Evolutionary conservation across 2,888 invertebrate genomes (phyloP).

Genomic region (Cecidostiba fungosa): DNA sequence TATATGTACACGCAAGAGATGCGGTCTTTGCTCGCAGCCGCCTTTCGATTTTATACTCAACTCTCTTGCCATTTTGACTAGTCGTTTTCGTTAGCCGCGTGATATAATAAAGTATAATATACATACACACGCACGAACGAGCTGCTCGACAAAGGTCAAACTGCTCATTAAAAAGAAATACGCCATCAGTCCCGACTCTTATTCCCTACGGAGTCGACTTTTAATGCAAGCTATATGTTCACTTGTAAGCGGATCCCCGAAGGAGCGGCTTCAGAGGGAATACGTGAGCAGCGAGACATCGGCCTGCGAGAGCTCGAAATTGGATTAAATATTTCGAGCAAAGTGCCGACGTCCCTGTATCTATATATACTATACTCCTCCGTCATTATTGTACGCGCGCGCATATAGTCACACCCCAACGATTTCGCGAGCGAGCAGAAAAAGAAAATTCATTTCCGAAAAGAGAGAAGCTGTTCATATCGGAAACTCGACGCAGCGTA

Average conservation of each 20-base stretch:
- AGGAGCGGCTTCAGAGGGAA: constrained; percentile 49
- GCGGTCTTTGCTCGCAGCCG: too few species aligned
- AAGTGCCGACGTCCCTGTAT: not conserved
- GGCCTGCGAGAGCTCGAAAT: constrained; percentile 22
- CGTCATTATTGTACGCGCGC: constrained; percentile 9
- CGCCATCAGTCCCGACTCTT: not conserved
- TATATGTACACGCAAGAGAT: too few species aligned
- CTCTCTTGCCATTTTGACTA: not conserved
- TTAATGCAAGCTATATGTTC: constrained; percentile 5
- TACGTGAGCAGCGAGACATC: constrained; percentile 31
- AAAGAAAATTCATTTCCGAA: constrained; percentile 3
- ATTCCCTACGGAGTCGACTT: constrained; percentile 1
- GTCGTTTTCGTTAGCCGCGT: too few species aligned
- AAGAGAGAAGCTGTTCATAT: not conserved
- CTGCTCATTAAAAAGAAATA: constrained; percentile 12
- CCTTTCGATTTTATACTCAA: not conserved
- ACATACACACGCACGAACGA: too few species aligned
- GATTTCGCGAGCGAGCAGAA: not conserved
- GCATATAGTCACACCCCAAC: not conserved
- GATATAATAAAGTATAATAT: not conserved
- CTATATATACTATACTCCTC: too few species aligned
- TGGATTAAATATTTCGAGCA: constrained; percentile 55
- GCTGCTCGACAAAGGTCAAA: not conserved
- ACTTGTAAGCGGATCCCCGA: constrained; percentile 7
- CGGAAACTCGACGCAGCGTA: not conserved